These are phyloP conservation scores for Orgyia antiqua DNA, from an alignment of 2,888 invertebrate genomes.

Conservation along the genomic window DNA sequence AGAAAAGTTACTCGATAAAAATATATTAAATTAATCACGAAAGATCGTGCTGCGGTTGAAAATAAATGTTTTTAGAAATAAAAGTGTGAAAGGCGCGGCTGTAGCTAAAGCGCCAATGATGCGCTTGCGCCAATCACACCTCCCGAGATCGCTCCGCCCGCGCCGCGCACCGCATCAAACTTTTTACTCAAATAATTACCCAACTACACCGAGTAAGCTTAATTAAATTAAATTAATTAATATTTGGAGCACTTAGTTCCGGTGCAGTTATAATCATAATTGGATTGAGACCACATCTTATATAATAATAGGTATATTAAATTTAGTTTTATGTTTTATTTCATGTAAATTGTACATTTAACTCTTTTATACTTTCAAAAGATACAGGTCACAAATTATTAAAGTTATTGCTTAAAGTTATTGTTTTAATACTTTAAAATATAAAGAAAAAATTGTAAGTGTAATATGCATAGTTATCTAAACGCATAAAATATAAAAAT, in stretches of 20 bases:
- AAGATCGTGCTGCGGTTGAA: slow-evolving; percentile 45
- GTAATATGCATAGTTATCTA: too few relatives aligned
- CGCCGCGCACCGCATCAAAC: slow-evolving; percentile 31
- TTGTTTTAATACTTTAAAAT: too few relatives aligned
- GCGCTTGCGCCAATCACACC: slow-evolving; percentile 20
- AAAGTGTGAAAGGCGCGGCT: slow-evolving; percentile 33
- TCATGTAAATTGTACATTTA: background rate
- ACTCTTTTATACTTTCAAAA: background rate
- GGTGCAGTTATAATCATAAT: slow-evolving; percentile 41
- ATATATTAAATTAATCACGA: slow-evolving; percentile 71
- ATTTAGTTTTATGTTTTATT: slow-evolving; percentile 3
- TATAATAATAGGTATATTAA: background rate
- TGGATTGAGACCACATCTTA: slow-evolving; percentile 9
- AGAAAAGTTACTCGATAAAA: slow-evolving; percentile 52
- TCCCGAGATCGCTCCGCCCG: slow-evolving; percentile 30
- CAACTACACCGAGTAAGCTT: slow-evolving; percentile 40
- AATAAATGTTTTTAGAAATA: slow-evolving; percentile 45
- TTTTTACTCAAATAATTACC: slow-evolving; percentile 53
- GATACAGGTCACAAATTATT: background rate
- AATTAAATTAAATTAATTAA: slow-evolving; percentile 62
- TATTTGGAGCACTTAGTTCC: slow-evolving; percentile 29
- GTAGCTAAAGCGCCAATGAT: slow-evolving; percentile 36
- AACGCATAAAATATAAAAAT: too few relatives aligned
- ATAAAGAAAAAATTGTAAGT: too few relatives aligned
- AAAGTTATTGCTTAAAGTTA: background rate